Evolutionary conservation across 1,140 invertebrate species (phyloP).

Genomic region (Scaptodrosophila lebanonensis): DNA sequence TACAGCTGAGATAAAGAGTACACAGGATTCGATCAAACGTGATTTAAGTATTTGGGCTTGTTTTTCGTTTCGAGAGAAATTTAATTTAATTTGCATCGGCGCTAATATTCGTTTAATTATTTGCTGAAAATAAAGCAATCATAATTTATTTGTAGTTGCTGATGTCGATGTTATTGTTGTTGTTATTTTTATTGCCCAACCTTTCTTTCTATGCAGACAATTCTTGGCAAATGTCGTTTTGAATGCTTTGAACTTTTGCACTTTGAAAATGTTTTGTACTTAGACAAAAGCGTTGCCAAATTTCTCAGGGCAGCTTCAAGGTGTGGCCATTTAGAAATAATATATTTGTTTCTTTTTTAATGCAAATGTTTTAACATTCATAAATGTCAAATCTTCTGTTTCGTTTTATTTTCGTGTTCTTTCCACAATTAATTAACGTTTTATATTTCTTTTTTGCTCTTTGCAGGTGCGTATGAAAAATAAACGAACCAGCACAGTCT

Average conservation of each 20-base stretch:
- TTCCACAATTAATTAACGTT: slow-evolving; percentile 14
- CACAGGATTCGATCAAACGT: too few species aligned
- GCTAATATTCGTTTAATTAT: slow-evolving; percentile 17
- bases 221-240: slow-evolving; percentile 43
- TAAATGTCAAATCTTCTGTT: slow-evolving; percentile 38
- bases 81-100: too few species aligned
- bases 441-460: slow-evolving; percentile 9
- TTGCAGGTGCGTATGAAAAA: slow-evolving; percentile 60
- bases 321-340: not conserved
- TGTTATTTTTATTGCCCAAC: not conserved
- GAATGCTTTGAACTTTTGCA: slow-evolving; percentile 61
- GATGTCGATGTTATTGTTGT: slow-evolving; percentile 15
- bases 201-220: slow-evolving; percentile 28
- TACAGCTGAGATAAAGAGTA: too few species aligned
- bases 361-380: slow-evolving; percentile 28
- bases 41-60: too few species aligned
- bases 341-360: slow-evolving; percentile 28
- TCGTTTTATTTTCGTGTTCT: slow-evolving; percentile 4
- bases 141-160: slow-evolving; percentile 49
- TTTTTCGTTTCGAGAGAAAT: too few species aligned
- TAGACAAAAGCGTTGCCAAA: slow-evolving; percentile 43
- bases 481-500: slow-evolving; percentile 35
- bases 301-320: slow-evolving; percentile 18
- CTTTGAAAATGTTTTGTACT: slow-evolving; percentile 38
- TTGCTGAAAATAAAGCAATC: slow-evolving; percentile 36